Base-by-base conservation (phyloP, 2,888 invertebrate species). In the Drosophila histrio region DNA sequence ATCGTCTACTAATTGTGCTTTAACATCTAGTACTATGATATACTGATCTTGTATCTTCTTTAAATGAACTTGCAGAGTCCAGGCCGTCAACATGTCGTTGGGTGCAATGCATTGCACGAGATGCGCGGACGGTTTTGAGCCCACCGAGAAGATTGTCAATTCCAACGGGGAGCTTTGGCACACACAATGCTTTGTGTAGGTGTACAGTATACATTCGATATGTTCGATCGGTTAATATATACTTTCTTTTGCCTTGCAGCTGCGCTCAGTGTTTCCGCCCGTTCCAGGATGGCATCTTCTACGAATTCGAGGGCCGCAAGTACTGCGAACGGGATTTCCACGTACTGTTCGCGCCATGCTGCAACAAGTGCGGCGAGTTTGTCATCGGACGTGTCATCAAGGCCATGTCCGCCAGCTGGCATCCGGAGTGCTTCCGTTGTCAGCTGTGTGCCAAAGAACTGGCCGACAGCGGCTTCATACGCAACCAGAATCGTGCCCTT, bases 241-340 rank as follows among this genome's bases (percentile, higher is more conserved):
- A n/a, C 5, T 7, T n/a, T 17, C 7, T 57, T 43, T 34, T 39
- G 2, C 17, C 2, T 59, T 73, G 0, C 86, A 97, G 99, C 21
- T 99, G 99, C 92, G 99, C 99, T 1, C 99, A 99, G 93, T 99
- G 99, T 91, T 99, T 99, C 92, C 96, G 98, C 65, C 96, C 98
- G 43, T 99, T 99, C 91, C 97, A 97, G 66, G 99, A 99, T 90
- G 99, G 99, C 53, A 95, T 98, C 46, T 99, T 99, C 92, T 99
- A 98, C 92, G 99, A 99, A 93, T 99, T 99, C 91, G 99, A 99
- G 92, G 99, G 98, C 0, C 94, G 99, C 74, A 99, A 99, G 92
- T 99, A 99, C 91, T 99, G 99, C 90, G 99, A 99, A 92, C 97
- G 98, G 91, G 99, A 99, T 92, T 99, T 99, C 91, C 99, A 99